A percentile compares a stretch with the other conserved stretches of the same genome.
These are phyloP conservation scores for Gymnosoma rotundatum DNA, from an alignment of 2,888 invertebrate genomes.

Conservation along the genomic window DNA sequence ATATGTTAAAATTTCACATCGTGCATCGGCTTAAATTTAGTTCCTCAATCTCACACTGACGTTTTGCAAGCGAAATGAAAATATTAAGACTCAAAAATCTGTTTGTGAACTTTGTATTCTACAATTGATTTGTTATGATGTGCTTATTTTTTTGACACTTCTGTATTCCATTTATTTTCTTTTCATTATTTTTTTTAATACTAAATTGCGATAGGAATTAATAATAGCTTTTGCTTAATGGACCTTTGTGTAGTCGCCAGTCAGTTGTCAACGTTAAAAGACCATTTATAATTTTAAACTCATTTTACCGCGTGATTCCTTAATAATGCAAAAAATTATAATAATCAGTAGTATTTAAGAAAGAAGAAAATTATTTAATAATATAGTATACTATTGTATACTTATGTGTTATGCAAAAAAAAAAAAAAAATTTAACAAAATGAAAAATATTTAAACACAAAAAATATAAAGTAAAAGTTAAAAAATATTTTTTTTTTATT, in stretches of 20 bases:
- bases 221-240: constrained; percentile 53
- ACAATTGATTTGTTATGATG: constrained; percentile 16
- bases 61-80: too few relatives aligned
- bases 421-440: background rate
- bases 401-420: background rate
- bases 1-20: too few relatives aligned
- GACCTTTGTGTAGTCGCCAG: constrained; percentile 60
- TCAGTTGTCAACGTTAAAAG: constrained; percentile 53
- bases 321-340: background rate
- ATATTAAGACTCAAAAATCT: too few relatives aligned
- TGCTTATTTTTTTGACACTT: constrained; percentile 34
- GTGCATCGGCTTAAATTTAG: too few relatives aligned
- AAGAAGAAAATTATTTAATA: background rate
- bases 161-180: constrained; percentile 44
- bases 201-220: constrained; percentile 47
- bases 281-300: constrained; percentile 36
- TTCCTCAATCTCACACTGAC: too few relatives aligned
- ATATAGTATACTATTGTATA: background rate
- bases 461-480: constrained; percentile 4
- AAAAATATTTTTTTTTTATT: background rate
- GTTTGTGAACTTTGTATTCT: background rate
- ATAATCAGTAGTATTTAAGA: background rate
- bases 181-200: constrained; percentile 18
- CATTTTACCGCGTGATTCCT: background rate
- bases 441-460: constrained; percentile 5